Evolutionary conservation across 2,888 invertebrate genomes (phyloP), one percentile per base, ranked within the genome.

Genomic region (Oligia latruncula): DNA sequence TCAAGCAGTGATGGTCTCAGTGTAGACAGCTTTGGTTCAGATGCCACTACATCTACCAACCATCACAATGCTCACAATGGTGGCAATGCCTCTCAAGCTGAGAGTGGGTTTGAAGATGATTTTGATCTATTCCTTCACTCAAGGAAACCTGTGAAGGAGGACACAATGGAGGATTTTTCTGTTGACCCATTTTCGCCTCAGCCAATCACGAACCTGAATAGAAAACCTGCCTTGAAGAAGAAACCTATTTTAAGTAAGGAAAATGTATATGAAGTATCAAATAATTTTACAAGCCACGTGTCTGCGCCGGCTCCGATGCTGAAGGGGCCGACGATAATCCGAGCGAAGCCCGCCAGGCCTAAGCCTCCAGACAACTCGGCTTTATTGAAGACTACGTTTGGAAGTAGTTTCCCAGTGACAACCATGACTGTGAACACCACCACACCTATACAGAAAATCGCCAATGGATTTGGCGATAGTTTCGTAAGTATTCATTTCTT

Each of bases 61-160:
- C 97, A 97, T 87, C 97, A 97, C 75, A 95, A 96, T 82, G 93
- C 95, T 46, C 94, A 97, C 65, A 97, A 96, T 87, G 97, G 97
- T 90, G 98, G 98, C 29, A 98, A 97, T 91, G 97, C 97, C 13
- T 98, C 98, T 8, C 98, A 98, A 92, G 97, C 98, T 67, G 98
- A 98, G 92, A 98, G 98, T 94, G 98, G 98, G 6, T 98, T 98
- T 92, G 98, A 98, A 93, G 98, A 98, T 95, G 98, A 98, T 92
- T 98, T 98, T 93, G 98, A 98, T 92, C 96, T 98, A 70, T 97
- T 98, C 90, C 96, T 98, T 8, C 95, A 95, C 87, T 93, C 96
- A 83, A 95, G 95, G 90, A 97, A 96, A 68, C 77, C 83, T 58
- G 67, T 80, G 55, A 94, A 95, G 91, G 95, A 95, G 17, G 94